Conservation (phyloP, 92 coral and sea anemone genomes). For the Galaxea fascicularis region DNA sequence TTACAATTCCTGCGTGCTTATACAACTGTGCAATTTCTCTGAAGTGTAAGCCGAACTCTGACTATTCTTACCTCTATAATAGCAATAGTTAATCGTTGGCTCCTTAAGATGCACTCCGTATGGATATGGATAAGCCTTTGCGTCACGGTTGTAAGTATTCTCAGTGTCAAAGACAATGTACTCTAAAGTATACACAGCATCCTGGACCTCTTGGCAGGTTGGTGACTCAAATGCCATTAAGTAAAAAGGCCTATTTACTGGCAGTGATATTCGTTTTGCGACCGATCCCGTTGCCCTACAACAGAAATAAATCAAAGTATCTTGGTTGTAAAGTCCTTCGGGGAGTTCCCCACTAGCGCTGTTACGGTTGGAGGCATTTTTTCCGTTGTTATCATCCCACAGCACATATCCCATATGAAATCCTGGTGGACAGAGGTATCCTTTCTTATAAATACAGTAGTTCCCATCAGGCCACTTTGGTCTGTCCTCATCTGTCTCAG, state of each 20-base stretch:
- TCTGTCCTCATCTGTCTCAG: conserved; percentile 27
- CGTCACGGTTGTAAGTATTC: conserved; percentile 30
- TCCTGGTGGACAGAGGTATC: conserved; percentile 65
- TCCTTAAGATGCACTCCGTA: conserved; percentile 14
- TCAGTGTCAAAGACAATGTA: conserved; percentile 60
- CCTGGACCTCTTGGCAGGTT: conserved; percentile 71
- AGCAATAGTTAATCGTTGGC: conserved; percentile 59
- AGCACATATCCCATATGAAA: conserved; percentile 61
- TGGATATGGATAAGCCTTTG: conserved; percentile 41
- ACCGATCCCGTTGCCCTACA: conserved; percentile 53
- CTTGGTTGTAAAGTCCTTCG: conserved; percentile 53
- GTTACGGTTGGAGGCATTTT: conserved; percentile 57
- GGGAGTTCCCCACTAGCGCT: conserved; percentile 59
- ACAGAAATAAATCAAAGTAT: conserved; percentile 62
- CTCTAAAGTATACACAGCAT: conserved; percentile 53
- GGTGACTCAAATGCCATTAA: conserved; percentile 50
- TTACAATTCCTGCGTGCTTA: too few relatives aligned
- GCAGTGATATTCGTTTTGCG: conserved; percentile 43
- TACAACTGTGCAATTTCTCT: too few relatives aligned
- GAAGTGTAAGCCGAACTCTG: not conserved
- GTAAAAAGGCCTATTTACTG: conserved; percentile 60
- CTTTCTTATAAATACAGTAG: conserved; percentile 76
- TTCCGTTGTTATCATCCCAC: conserved; percentile 73
- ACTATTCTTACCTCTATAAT: conserved; percentile 60
- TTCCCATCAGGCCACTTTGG: conserved; percentile 79